Evolutionary conservation across 1,140 invertebrate genomes (phyloP).

Genomic region (Venustaconcha ellipsiformis): DNA sequence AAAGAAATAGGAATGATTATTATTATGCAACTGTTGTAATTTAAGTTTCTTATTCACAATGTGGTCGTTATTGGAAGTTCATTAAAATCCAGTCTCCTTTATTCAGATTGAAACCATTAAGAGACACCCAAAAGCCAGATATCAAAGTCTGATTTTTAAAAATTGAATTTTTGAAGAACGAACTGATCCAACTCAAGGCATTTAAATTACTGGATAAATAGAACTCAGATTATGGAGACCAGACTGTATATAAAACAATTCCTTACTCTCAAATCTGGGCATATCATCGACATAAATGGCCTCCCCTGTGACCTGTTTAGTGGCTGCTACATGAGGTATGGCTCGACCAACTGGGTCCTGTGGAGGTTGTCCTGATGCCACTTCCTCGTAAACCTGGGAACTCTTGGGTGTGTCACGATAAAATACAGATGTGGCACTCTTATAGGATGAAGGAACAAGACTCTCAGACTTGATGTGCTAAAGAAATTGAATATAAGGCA

Average conservation of each 20-base stretch:
- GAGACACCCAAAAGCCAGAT: too few species aligned
- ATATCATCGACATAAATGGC: conserved; percentile 94
- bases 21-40: too few species aligned
- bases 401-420: conserved; percentile 66
- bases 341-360: conserved; percentile 86
- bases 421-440: conserved; percentile 40
- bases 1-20: too few species aligned
- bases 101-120: too few species aligned
- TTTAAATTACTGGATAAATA: too few species aligned
- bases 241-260: not conserved
- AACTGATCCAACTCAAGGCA: too few species aligned
- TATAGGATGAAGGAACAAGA: conserved; percentile 34
- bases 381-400: conserved; percentile 67
- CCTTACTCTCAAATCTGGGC: conserved; percentile 69
- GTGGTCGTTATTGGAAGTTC: too few species aligned
- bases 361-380: conserved; percentile 73
- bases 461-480: conserved; percentile 19
- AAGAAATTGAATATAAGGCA: not conserved
- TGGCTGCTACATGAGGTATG: conserved; percentile 83
- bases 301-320: conserved; percentile 92
- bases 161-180: too few species aligned
- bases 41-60: too few species aligned
- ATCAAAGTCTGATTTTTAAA: too few species aligned
- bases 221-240: too few species aligned
- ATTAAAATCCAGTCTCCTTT: too few species aligned